Percentiles rank a stretch among this genome's conserved stretches.
Evolutionary conservation across 1,140 invertebrate species (phyloP).

Genomic region (Cydia splendana): DNA sequence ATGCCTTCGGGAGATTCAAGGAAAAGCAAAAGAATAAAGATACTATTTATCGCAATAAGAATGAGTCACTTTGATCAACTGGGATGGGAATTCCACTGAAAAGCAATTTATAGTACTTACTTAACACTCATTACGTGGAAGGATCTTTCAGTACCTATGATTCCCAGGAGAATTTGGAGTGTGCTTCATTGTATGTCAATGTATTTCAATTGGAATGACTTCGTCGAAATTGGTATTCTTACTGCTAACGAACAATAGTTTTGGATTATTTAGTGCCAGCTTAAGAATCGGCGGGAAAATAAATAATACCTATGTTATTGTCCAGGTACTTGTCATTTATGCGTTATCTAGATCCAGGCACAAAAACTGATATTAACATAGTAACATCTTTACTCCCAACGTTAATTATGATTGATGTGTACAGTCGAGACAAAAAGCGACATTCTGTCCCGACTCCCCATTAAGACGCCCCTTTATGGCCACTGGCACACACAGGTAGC

Average conservation of each 20-base stretch:
- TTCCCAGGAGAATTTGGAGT: not conserved
- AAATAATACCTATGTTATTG: too few relatives aligned
- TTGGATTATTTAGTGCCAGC: too few relatives aligned
- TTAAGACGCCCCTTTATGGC: conserved; percentile 42
- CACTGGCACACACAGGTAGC: conserved; percentile 41
- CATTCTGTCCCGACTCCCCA: conserved; percentile 42
- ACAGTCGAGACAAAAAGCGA: conserved; percentile 41
- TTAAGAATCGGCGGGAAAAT: too few relatives aligned
- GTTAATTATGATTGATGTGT: conserved; percentile 39
- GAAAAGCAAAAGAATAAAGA: not conserved
- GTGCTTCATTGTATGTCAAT: not conserved
- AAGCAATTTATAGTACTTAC: not conserved
- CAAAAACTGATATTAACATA: not conserved
- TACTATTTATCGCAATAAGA: not conserved
- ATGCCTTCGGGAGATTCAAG: not conserved
- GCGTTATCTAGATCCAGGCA: not conserved
- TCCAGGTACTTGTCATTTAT: too few relatives aligned
- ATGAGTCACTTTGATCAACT: not conserved
- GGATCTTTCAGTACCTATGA: not conserved
- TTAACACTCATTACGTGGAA: not conserved
- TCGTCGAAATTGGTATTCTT: not conserved
- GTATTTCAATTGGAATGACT: not conserved
- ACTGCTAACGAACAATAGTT: not conserved
- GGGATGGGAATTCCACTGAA: not conserved
- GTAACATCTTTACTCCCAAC: conserved; percentile 36